Evolutionary conservation across 2,797 vertebrate genomes (phyloP).

Genomic region (Anas bernieri): DNA sequence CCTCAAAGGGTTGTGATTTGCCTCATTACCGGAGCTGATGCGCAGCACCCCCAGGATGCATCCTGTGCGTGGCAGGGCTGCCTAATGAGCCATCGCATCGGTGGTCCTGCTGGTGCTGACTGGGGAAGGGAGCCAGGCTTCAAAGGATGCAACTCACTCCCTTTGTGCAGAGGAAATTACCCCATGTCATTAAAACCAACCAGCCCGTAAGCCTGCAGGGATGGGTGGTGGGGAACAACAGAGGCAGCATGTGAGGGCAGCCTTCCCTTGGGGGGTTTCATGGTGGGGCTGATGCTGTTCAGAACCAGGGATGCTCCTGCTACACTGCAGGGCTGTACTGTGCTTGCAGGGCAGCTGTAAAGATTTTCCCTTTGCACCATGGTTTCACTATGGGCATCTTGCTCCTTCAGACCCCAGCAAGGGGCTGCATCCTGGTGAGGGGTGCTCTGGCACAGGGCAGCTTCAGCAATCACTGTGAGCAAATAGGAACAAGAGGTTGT

Average conservation of each 20-base stretch:
- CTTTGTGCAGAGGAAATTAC: neutral
- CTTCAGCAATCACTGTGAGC: neutral
- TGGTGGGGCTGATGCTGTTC: accelerated
- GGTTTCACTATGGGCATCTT: neutral
- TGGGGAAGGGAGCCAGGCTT: neutral
- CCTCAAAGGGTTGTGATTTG: neutral
- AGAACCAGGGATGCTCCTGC: neutral
- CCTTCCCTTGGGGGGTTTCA: accelerated
- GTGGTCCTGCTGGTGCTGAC: neutral
- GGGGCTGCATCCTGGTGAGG: neutral
- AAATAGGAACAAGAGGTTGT: neutral
- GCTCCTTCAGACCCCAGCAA: neutral
- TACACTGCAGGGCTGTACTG: accelerated
- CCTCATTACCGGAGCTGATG: neutral
- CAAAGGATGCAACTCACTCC: neutral
- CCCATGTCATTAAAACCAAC: neutral
- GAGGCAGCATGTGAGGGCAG: neutral
- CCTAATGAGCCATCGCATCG: neutral
- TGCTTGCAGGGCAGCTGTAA: neutral
- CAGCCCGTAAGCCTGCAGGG: neutral
- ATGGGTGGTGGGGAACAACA: neutral
- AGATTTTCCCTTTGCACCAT: accelerated
- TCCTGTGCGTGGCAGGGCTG: neutral
- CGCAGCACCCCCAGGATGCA: neutral
- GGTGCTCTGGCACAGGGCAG: neutral